These are phyloP conservation scores for Stegophylla sp. DNA, from an alignment of 2,888 invertebrate genomes.

Conservation along the genomic window DNA sequence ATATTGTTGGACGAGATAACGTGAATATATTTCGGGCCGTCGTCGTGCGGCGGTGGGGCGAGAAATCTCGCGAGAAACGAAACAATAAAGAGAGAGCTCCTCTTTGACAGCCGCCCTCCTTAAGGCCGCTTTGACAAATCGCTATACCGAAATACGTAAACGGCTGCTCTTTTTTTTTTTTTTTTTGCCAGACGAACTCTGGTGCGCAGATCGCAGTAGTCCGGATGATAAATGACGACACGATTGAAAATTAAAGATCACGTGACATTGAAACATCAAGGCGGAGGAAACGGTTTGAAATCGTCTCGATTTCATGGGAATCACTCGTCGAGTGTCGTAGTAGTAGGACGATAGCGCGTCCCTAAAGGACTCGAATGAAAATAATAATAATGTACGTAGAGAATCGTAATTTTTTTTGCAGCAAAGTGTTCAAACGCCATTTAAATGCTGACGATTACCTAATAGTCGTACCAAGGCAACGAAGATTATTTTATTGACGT, in stretches of 20 bases:
- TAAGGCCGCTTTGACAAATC: neutral
- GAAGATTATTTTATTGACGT: no score
- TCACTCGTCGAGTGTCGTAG: no score
- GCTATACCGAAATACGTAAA: constrained; percentile 20
- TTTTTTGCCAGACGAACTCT: neutral
- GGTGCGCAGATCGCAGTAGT: no score
- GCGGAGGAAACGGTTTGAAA: neutral
- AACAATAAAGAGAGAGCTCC: constrained; percentile 9
- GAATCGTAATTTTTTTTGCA: no score
- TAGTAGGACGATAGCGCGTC: no score
- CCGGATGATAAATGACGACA: constrained; percentile 10
- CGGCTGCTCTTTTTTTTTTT: neutral
- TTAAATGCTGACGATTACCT: no score
- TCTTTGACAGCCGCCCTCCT: neutral
- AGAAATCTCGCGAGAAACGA: constrained; percentile 4
- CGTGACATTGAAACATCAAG: neutral
- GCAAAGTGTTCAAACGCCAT: no score
- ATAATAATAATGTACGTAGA: no score
- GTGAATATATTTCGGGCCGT: neutral
- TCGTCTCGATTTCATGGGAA: neutral
- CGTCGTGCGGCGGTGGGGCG: neutral
- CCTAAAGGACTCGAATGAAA: no score
- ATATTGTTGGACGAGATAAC: constrained; percentile 6
- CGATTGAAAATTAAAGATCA: constrained; percentile 31
- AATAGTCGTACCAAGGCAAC: no score